A percentile compares a stretch with the other conserved stretches of the same genome.
Evolutionary conservation across 2,888 invertebrate species (phyloP).

Genomic region (Calameuta filiformis): DNA sequence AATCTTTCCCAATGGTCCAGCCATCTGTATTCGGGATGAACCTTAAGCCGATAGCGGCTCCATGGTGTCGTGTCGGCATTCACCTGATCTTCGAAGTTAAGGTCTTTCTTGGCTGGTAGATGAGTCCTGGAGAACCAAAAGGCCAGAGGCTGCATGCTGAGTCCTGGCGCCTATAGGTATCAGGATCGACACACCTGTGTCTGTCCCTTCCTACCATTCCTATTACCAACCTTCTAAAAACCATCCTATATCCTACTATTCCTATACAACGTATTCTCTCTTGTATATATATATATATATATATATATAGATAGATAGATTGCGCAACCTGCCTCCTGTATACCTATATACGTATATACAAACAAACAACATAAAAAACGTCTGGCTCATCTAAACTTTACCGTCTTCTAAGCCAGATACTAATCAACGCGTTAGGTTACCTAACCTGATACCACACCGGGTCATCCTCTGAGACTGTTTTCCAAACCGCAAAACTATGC

Average conservation of each 20-base stretch:
- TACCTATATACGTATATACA: not conserved
- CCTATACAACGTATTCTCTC: not conserved
- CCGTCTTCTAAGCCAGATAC: not conserved
- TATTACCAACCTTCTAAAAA: constrained; percentile 1
- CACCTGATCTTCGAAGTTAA: constrained; percentile 20
- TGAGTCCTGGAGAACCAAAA: constrained; percentile 26
- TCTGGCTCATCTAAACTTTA: constrained; percentile 10
- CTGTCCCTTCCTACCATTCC: constrained; percentile 21
- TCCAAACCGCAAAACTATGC: not conserved
- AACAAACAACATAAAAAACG: constrained; percentile 1
- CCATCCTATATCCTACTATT: not conserved
- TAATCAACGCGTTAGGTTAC: not conserved
- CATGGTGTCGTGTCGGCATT: constrained; percentile 17
- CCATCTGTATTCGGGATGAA: constrained; percentile 9
- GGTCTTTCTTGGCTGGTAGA: constrained; percentile 16
- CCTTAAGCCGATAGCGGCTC: constrained; percentile 1
- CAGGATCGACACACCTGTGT: constrained; percentile 45
- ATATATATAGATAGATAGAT: not conserved
- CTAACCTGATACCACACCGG: not conserved
- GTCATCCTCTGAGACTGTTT: not conserved
- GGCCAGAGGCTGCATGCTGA: constrained; percentile 41
- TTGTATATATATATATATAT: not conserved
- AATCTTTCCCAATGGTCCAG: not conserved
- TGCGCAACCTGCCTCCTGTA: not conserved
- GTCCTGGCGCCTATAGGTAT: constrained; percentile 46